Evolutionary conservation across 2,888 invertebrate species (phyloP).

Genomic region (Heliconius hortense): DNA sequence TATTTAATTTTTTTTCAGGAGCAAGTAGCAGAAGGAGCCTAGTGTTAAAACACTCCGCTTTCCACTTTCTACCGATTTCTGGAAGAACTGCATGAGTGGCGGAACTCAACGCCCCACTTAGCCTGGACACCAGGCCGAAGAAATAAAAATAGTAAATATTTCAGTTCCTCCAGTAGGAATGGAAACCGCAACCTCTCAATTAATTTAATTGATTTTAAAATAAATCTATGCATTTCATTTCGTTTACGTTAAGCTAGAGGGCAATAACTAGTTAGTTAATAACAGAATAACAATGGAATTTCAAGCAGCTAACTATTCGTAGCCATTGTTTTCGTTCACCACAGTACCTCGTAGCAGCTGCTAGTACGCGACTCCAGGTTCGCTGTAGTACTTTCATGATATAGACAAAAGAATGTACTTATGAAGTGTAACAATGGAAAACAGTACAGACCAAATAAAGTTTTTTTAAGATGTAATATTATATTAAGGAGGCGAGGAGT

Average conservation of each 20-base stretch:
- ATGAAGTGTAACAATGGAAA: constrained; percentile 12
- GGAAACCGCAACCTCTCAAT: too few species aligned
- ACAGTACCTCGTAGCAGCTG: constrained; percentile 38
- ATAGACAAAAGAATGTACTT: constrained; percentile 18
- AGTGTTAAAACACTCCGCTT: too few species aligned
- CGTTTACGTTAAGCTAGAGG: constrained; percentile 15
- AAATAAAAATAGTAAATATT: too few species aligned
- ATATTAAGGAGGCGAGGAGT: not conserved
- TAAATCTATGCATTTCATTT: not conserved
- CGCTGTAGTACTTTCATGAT: constrained; percentile 24
- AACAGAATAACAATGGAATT: constrained; percentile 27
- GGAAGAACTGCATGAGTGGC: too few species aligned
- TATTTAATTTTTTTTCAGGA: not conserved
- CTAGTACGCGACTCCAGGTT: constrained; percentile 32
- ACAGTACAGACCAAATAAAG: constrained; percentile 3
- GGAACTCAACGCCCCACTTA: too few species aligned
- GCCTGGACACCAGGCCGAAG: too few species aligned
- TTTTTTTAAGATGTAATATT: not conserved
- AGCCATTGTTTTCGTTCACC: constrained; percentile 24
- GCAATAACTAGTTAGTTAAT: constrained; percentile 13
- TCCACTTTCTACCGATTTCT: too few species aligned
- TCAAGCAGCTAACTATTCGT: constrained; percentile 25
- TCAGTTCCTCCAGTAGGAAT: too few species aligned
- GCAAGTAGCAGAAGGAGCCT: too few species aligned
- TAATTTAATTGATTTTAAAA: constrained; percentile 19